phyloP scores from a whole-genome alignment of 2,797 vertebrate genomes.

The Saxicola maurus region DNA sequence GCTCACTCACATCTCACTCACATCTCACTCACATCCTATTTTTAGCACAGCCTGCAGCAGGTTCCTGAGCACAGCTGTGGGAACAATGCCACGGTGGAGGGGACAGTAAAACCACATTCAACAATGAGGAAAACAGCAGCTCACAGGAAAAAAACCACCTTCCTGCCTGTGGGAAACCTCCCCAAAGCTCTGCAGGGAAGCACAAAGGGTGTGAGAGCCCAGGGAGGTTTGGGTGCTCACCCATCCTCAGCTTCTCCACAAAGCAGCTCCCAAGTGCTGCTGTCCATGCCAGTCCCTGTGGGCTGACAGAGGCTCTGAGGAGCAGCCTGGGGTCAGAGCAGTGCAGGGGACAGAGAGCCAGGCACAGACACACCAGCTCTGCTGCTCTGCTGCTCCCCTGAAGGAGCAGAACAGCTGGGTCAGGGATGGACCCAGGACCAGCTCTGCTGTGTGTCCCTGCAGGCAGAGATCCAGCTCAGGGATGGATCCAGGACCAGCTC shows the following conservation, averaged over 20 bases:
- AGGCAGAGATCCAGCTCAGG: background rate
- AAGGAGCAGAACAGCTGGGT: fast-evolving
- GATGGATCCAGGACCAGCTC: background rate
- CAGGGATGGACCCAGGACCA: fast-evolving
- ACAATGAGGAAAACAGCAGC: background rate
- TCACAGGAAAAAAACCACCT: background rate
- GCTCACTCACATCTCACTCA: background rate
- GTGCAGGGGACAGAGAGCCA: background rate
- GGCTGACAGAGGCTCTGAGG: background rate
- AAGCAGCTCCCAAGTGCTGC: background rate
- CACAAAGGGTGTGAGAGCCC: background rate
- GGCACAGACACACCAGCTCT: background rate
- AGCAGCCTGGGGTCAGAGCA: background rate
- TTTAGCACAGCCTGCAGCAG: conserved; percentile 56
- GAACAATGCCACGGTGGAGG: background rate
- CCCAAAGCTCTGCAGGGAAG: background rate
- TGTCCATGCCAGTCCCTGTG: background rate
- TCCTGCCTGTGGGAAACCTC: background rate
- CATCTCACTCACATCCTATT: conserved; percentile 18
- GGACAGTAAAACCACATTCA: background rate
- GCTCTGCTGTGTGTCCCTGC: fast-evolving
- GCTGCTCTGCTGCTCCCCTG: fast-evolving
- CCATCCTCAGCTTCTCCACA: background rate
- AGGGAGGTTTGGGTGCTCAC: background rate
- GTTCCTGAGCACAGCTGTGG: background rate